Percentiles rank a stretch among this genome's conserved stretches.
These are phyloP conservation scores for Peromyscus attwateri DNA, from an alignment of 2,797 vertebrate genomes.

Conservation along the genomic window DNA sequence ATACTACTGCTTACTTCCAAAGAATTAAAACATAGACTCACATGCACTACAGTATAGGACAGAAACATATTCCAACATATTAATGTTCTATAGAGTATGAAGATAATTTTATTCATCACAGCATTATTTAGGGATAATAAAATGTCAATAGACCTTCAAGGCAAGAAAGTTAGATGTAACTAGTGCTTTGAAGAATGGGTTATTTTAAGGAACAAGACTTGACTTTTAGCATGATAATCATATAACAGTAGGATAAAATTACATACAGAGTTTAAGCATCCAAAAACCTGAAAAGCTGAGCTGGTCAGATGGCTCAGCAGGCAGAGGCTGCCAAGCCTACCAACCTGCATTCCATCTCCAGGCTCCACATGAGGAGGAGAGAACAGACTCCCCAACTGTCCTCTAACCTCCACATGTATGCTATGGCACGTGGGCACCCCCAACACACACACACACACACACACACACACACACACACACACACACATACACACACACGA, in stretches of 20 bases:
- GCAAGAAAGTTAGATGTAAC: not conserved
- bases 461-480: too few species aligned
- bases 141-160: slow-evolving; percentile 24
- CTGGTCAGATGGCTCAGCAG: not conserved
- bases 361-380: not conserved
- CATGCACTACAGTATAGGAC: not conserved
- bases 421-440: too few species aligned
- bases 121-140: not conserved
- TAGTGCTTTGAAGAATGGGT: not conserved
- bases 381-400: not conserved
- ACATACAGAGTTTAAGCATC: slow-evolving; percentile 7
- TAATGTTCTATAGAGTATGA: not conserved
- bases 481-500: too few species aligned
- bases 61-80: slow-evolving; percentile 32
- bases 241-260: not conserved
- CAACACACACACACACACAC: not conserved
- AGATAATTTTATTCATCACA: slow-evolving; percentile 41
- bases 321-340: not conserved
- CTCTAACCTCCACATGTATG: not conserved
- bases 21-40: slow-evolving; percentile 48
- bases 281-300: not conserved
- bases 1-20: slow-evolving; percentile 27
- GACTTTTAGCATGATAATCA: not conserved
- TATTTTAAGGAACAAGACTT: slow-evolving; percentile 21
- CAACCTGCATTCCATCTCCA: not conserved